phyloP scores from a whole-genome alignment of 2,888 invertebrate species.

The Colostygia pectinataria region DNA sequence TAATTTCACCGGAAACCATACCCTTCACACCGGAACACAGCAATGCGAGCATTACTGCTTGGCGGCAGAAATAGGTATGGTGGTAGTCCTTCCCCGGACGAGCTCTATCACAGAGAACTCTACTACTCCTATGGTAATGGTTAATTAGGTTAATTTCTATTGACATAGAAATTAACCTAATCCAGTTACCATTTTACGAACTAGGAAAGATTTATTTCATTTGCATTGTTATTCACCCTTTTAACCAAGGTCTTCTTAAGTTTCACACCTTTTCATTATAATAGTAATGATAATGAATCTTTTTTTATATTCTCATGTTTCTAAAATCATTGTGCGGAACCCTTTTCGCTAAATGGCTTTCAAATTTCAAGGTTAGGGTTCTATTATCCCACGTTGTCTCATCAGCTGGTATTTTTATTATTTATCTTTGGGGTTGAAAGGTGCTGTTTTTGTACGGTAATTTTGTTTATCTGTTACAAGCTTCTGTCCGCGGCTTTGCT shows the following conservation, averaged over 20 bases:
- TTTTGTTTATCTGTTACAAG: too few relatives aligned
- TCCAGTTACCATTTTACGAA: slow-evolving; percentile 18
- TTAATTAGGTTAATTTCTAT: too few relatives aligned
- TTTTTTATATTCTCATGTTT: slow-evolving; percentile 34
- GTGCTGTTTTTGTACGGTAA: neutral
- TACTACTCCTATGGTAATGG: too few relatives aligned
- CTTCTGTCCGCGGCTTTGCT: too few relatives aligned
- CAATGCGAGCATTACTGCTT: too few relatives aligned
- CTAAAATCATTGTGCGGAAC: slow-evolving; percentile 41
- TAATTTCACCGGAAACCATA: too few relatives aligned
- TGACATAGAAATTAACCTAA: slow-evolving; percentile 18
- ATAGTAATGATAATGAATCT: slow-evolving; percentile 27
- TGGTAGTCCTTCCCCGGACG: too few relatives aligned
- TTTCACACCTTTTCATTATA: slow-evolving; percentile 47
- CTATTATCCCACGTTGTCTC: slow-evolving; percentile 46
- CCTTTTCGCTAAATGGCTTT: slow-evolving; percentile 52
- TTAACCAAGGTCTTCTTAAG: slow-evolving; percentile 37
- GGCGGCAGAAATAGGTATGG: too few relatives aligned
- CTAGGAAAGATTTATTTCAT: slow-evolving; percentile 10
- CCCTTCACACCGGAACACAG: too few relatives aligned
- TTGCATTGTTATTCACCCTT: slow-evolving; percentile 25
- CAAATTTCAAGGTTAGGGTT: slow-evolving; percentile 49
- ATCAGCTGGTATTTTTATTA: slow-evolving; percentile 40
- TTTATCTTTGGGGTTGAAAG: slow-evolving; percentile 7
- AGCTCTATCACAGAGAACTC: too few relatives aligned